Evolutionary conservation across 2,797 vertebrate genomes (phyloP), one percentile per base, ranked within the genome.

Genomic region (Petrocephalus sullivani): DNA sequence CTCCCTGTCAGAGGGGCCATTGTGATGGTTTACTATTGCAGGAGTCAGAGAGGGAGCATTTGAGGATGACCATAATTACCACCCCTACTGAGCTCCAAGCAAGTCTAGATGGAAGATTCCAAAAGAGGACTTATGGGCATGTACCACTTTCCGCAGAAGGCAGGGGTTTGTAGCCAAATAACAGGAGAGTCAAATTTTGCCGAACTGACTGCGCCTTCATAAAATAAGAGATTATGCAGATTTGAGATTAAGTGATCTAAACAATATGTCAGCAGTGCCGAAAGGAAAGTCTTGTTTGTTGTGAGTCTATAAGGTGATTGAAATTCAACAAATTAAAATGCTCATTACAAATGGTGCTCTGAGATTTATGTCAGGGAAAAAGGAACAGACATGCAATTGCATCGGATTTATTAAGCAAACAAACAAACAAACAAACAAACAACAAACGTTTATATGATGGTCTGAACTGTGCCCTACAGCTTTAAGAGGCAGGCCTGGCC

Each of bases 11-110:
- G 90, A 78, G 54, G 21, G 86, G 88, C 89, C 89, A 37, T 83
- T 21, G 41, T 46, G 86, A 78, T 91, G 91, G 92, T 93, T 93
- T 92, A 93, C 88, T 23, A 37, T 85, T 90, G 86, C 78, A 41
- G 4, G 87, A 89, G 90, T 51, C 8, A 83, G 23, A 82, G 90
- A 81, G 87, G 23, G 49, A 86, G 89, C 49, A 89, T 90, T 88
- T 5, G 0, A 90, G 87, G 57, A 85, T 33, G 56, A 4, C 37
- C 60, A 14, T 83, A 57, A 58, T 1, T 58, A 41, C 78, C 57
- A 81, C 56, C 78, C 16, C 54, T 6, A 51, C n/a, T 61, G 37
- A 16, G 21, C 78, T 88, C 14, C 78, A 60, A 71, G 19, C 81
- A 64, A 23, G 46, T 84, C 19, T 16, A 67, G 21, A 53, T 9